phyloP scores from a whole-genome alignment of 2,113 vertebrate genomes.

The Plecturocebus donacophilus region DNA sequence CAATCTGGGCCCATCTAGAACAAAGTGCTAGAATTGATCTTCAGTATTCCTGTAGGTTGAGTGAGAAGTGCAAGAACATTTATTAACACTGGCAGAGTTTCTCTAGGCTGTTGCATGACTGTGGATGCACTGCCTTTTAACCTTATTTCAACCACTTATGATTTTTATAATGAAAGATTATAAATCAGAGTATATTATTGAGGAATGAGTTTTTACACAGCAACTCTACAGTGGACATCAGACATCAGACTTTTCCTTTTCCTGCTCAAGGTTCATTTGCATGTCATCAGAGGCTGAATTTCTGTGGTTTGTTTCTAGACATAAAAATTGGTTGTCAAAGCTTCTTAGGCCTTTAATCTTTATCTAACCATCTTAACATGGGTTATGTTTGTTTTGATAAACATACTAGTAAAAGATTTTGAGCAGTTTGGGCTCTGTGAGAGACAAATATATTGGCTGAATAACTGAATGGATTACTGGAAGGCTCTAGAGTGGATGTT shows the following conservation, averaged over 20 bases:
- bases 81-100: not conserved
- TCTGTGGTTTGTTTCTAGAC: constrained; percentile 61
- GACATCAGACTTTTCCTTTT: not conserved
- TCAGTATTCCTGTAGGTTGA: not conserved
- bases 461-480: constrained; percentile 47
- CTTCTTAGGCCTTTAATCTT: constrained; percentile 71
- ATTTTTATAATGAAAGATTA: not conserved
- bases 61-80: not conserved
- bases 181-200: not conserved
- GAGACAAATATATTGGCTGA: constrained; percentile 43
- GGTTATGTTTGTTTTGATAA: constrained; percentile 76
- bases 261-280: not conserved
- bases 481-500: constrained; percentile 15
- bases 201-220: constrained; percentile 13
- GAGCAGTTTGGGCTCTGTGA: constrained; percentile 20
- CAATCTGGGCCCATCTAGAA: not conserved
- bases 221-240: not conserved
- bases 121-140: not conserved
- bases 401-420: constrained; percentile 56
- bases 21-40: not conserved
- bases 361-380: constrained; percentile 73
- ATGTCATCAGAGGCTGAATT: constrained; percentile 20
- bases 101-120: not conserved
- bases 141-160: not conserved
- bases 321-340: constrained; percentile 61